Percentiles rank a stretch among this genome's conserved stretches.
phyloP scores from a whole-genome alignment of 2,797 vertebrate species.

The Emys orbicularis region DNA sequence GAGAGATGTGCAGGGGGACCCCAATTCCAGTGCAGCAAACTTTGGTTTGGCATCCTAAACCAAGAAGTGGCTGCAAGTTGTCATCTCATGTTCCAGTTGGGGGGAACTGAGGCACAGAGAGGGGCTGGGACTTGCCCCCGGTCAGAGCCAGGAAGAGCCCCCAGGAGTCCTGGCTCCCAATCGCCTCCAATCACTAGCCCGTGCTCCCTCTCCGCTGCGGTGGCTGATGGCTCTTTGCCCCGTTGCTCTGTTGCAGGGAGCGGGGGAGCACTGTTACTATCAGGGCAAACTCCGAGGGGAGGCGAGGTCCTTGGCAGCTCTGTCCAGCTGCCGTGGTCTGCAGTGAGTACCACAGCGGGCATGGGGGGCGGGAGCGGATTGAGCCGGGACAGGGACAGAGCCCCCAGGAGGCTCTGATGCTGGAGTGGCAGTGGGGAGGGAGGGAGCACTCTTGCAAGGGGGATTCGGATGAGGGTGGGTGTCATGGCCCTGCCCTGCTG shows the following conservation, averaged over 20 bases:
- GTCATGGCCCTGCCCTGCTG: not conserved
- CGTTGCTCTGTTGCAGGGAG: slow-evolving; percentile 78
- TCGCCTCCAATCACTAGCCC: not conserved
- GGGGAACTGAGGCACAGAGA: not conserved
- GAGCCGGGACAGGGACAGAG: not conserved
- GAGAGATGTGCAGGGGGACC: not conserved
- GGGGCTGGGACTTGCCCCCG: not conserved
- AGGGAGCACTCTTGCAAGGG: not conserved
- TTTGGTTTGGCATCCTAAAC: not conserved
- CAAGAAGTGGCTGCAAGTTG: not conserved
- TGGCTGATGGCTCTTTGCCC: not conserved
- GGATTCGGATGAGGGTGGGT: too few relatives aligned
- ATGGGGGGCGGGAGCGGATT: rapidly evolving
- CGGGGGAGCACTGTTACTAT: slow-evolving; percentile 95
- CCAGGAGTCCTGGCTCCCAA: not conserved
- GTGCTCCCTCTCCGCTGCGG: not conserved
- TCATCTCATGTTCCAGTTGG: not conserved
- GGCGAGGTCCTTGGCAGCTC: slow-evolving; percentile 87
- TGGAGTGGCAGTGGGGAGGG: not conserved
- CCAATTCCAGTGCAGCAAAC: not conserved
- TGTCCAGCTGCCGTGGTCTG: slow-evolving; percentile 94
- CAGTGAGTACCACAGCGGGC: slow-evolving; percentile 81
- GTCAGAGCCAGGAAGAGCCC: not conserved
- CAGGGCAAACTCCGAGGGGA: slow-evolving; percentile 89
- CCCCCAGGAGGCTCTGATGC: not conserved